Evolutionary conservation across 1,140 invertebrate species (phyloP), one percentile per base, ranked within the genome.

Genomic region (Leptonema lineaticorne): DNA sequence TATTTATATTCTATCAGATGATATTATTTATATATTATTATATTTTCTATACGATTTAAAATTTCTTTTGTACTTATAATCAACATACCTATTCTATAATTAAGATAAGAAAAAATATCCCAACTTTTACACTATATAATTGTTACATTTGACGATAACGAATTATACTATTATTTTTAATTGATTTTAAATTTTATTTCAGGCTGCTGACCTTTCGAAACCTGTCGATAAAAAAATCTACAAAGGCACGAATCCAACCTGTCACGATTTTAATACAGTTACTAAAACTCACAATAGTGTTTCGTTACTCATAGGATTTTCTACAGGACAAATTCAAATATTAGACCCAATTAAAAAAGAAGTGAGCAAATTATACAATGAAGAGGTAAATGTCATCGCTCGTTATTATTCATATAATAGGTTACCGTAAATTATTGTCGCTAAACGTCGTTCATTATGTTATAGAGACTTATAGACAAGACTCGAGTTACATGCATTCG

Each of bases 241-340:
- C 80, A 99, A 99, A 85, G 96, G 96, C 75, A 98, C 96, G 71
- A 97, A 95, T 84, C 97, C 97, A 58, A 99, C 97, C 24, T 99
- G 96, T 82, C 97, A 99, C 83, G 96, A 99, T 85, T 98, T 99
- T 79, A 99, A 98, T 85, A 85, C 88, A 68, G 85, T 89, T 65
- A 90, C 91, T 63, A 90, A 93, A 59, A 90, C 89, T 53, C 82
- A 84, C 50, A 93, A 96, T 57, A 91, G 89, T 79, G 90, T 95
- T 50, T 90, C 87, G 41, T 84, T 99, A 66, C 82, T 99, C 73
- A 93, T 99, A 75, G 97, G 97, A 48, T 99, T 99, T 83, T 95
- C 94, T 76, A 96, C 94, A 48, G 97, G 97, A 69, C 95, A 93
- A 84, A 95, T 99, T 77, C 96, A 99, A 81, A 83, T 99, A 66